Evolutionary conservation across 2,113 vertebrate genomes (phyloP), one percentile per base, ranked within the genome.

Genomic region (Galemys pyrenaicus): DNA sequence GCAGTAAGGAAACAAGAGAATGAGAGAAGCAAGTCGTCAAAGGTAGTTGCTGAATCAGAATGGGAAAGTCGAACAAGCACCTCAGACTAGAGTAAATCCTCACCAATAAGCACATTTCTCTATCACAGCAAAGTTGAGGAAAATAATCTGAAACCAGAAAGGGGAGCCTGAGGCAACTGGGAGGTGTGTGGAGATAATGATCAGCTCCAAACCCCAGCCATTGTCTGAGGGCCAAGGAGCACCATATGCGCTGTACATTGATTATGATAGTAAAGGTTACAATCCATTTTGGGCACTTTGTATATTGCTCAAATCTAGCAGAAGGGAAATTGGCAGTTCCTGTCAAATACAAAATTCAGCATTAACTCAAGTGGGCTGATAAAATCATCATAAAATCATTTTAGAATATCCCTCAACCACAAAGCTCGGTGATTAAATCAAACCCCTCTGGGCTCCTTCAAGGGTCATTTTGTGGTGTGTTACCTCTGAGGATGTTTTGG

Each of bases 261-360:
- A 98, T 98, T 97, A 67, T 97, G 95, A 93, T 87, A 96, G 96
- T 87, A 97, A 97, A 98, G 92, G 95, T 98, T 96, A 97, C 75
- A 96, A 95, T 90, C 95, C 90, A 94, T 96, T 77, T 74, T 95
- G 96, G 97, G 95, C 96, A 95, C 96, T 97, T 96, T 96, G 95
- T 97, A 96, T 97, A 97, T 97, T 97, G 98, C 97, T 98, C 96
- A 97, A 95, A 97, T 95, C 96, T 93, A 98, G 96, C 98, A 98
- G 98, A 98, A 98, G 98, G 97, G 92, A 97, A 98, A 97, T 98
- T 98, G 97, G 97, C 97, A 98, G 94, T 82, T 97, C 93, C 91
- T 64, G 68, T 95, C 91, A 98, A 97, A 98, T 93, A 97, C 93
- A 97, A 96, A 98, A 98, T 97, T 97, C 97, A 96, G 95, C 96